Conservation (phyloP, 2,888 invertebrate genomes). For the Phania funesta region DNA sequence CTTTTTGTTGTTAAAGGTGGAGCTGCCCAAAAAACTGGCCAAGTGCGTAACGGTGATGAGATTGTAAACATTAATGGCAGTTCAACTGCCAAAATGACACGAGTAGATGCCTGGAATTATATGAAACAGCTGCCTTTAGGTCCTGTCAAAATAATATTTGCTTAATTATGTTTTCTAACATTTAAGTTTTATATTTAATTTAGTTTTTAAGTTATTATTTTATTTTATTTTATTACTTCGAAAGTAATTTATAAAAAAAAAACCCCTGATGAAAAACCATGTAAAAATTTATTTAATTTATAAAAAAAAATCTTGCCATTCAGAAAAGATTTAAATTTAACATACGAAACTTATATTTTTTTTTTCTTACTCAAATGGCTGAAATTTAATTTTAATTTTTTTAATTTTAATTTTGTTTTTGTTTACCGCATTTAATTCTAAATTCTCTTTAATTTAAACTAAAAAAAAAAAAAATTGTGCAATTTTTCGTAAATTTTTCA, state of each 20-base stretch:
- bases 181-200: constrained; percentile 28
- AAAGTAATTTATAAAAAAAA: constrained; percentile 51
- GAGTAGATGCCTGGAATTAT: constrained; percentile 96
- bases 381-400: constrained; percentile 15
- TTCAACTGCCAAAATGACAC: constrained; percentile 90
- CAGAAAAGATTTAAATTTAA: constrained; percentile 13
- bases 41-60: constrained; percentile 92
- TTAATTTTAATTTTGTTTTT: background rate
- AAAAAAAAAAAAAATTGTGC: constrained; percentile 22
- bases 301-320: constrained; percentile 67
- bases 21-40: constrained; percentile 92
- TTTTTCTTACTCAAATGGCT: constrained; percentile 44
- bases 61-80: constrained; percentile 90
- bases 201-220: constrained; percentile 48
- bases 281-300: constrained; percentile 19
- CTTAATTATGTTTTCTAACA: constrained; percentile 69
- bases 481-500: constrained; percentile 25
- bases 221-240: constrained; percentile 42
- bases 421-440: constrained; percentile 42
- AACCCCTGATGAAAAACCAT: constrained; percentile 22
- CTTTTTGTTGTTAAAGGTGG: constrained; percentile 84
- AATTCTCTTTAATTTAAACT: constrained; percentile 1
- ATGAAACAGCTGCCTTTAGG: constrained; percentile 95
- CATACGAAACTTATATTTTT: constrained; percentile 37
- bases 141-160: constrained; percentile 83